Percentiles rank a stretch among this genome's conserved stretches.
phyloP scores from a whole-genome alignment of 2,888 invertebrate genomes.

The Charanyca ferruginea region DNA sequence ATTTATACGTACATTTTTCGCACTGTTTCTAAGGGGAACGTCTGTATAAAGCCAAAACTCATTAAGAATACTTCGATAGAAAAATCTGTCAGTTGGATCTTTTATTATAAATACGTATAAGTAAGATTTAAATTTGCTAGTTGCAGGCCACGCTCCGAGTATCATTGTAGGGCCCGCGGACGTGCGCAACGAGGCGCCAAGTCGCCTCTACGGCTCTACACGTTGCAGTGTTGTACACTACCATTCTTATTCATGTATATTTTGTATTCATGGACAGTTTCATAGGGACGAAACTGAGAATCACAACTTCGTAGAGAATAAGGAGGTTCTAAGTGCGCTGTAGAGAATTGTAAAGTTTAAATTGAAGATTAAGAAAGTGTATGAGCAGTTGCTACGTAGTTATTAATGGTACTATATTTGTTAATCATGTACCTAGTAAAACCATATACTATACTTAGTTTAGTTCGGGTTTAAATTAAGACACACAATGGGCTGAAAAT shows the following conservation, averaged over 20 bases:
- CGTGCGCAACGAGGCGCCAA: slow-evolving; percentile 67
- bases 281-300: slow-evolving; percentile 50
- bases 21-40: too few relatives aligned
- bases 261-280: slow-evolving; percentile 63
- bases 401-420: background rate
- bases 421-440: background rate
- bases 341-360: slow-evolving; percentile 38
- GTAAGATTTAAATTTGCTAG: slow-evolving; percentile 63
- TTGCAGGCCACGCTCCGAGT: slow-evolving; percentile 63
- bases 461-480: background rate
- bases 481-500: too few relatives aligned
- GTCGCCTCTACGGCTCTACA: slow-evolving; percentile 47
- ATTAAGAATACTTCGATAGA: too few relatives aligned
- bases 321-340: slow-evolving; percentile 31
- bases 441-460: too few relatives aligned
- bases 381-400: background rate
- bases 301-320: slow-evolving; percentile 42
- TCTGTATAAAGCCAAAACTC: too few relatives aligned
- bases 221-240: slow-evolving; percentile 45
- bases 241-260: slow-evolving; percentile 63
- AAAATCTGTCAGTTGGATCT: too few relatives aligned
- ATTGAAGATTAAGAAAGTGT: slow-evolving; percentile 13
- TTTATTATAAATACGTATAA: too few relatives aligned
- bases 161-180: slow-evolving; percentile 62
- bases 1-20: too few relatives aligned